phyloP scores from a whole-genome alignment of 2,797 vertebrate genomes.

The Babyrousa celebensis region DNA sequence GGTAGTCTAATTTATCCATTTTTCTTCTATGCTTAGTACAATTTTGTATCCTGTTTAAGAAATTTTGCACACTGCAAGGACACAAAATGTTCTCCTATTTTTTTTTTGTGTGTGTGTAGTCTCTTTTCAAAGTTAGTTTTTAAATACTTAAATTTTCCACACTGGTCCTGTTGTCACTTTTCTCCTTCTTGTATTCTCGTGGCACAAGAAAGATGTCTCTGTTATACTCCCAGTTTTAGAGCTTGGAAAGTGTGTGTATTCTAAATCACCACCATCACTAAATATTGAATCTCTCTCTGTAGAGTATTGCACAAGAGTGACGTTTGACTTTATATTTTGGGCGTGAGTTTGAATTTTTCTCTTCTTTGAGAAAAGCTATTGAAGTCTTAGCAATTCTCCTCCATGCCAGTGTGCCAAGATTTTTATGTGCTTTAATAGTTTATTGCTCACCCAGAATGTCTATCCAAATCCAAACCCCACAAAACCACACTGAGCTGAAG shows the following conservation, averaged over 20 bases:
- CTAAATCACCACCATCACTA: not conserved
- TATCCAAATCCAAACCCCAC: not conserved
- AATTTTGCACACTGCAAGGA: not conserved
- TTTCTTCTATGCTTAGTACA: not conserved
- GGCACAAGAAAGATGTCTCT: constrained; percentile 1
- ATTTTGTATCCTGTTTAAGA: constrained; percentile 19
- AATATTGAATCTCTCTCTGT: constrained; percentile 17
- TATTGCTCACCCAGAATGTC: constrained; percentile 16
- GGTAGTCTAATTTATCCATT: constrained; percentile 24
- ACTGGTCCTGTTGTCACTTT: not conserved
- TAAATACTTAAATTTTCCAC: not conserved
- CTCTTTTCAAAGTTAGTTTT: constrained; percentile 52
- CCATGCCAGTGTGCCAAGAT: not conserved
- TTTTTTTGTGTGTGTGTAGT: not conserved
- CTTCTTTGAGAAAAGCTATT: constrained; percentile 46
- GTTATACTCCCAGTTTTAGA: not conserved
- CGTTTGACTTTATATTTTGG: constrained; percentile 49
- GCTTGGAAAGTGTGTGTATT: not conserved
- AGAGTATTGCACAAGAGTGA: not conserved
- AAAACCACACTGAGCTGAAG: constrained; percentile 16
- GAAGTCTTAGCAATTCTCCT: constrained; percentile 12
- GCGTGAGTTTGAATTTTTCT: not conserved
- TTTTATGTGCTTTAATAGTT: constrained; percentile 54
- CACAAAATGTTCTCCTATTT: not conserved
- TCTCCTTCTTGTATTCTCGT: not conserved